phyloP scores from a whole-genome alignment of 2,113 vertebrate species.

The Hemiprocne comata region DNA sequence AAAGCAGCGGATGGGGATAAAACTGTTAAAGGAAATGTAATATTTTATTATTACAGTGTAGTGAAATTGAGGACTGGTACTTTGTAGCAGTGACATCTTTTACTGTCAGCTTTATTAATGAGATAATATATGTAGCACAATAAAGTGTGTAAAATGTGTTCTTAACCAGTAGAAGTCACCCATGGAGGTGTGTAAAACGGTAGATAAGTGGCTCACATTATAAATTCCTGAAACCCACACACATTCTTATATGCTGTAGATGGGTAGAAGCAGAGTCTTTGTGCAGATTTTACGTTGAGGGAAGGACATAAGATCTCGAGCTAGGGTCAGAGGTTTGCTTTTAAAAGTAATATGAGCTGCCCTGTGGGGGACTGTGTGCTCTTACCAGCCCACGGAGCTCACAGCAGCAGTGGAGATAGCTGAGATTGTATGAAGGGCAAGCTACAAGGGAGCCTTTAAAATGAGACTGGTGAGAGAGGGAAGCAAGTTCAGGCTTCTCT shows the following conservation, averaged over 20 bases:
- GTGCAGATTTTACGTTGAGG: not conserved
- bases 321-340: not conserved
- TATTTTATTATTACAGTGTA: not conserved
- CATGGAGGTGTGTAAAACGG: not conserved
- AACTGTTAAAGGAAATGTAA: not conserved
- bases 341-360: not conserved
- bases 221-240: not conserved
- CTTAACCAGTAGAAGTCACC: not conserved
- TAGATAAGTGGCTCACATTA: not conserved
- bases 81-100: not conserved
- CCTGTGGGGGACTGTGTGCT: not conserved
- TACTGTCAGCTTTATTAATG: not conserved
- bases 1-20: not conserved
- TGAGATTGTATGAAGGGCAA: not conserved
- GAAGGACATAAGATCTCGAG: not conserved
- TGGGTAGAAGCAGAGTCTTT: not conserved
- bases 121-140: not conserved
- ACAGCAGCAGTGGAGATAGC: not conserved
- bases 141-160: not conserved
- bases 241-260: not conserved
- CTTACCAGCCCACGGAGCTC: accelerated
- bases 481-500: not conserved
- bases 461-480: not conserved
- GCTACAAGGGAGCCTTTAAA: not conserved
- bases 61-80: not conserved